These are phyloP conservation scores for Acanthosoma haemorrhoidale DNA, from an alignment of 2,888 invertebrate genomes.

Conservation along the genomic window DNA sequence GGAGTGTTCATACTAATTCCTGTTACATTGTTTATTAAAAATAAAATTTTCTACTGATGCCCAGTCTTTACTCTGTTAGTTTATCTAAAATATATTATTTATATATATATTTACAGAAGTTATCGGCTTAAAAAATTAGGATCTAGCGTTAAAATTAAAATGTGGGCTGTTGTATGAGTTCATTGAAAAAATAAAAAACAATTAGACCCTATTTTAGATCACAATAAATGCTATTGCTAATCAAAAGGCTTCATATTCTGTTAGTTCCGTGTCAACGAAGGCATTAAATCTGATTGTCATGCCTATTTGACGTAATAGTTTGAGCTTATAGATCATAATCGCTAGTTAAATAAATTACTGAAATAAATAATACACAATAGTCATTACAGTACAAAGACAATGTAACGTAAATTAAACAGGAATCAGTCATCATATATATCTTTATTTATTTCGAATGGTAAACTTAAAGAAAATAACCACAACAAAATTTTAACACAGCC, in stretches of 20 bases:
- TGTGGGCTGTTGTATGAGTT: slow-evolving; percentile 9
- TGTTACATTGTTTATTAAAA: slow-evolving; percentile 21
- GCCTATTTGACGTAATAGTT: background rate
- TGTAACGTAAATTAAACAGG: background rate
- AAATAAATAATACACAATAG: background rate
- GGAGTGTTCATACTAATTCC: slow-evolving; percentile 10
- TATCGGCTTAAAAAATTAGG: slow-evolving; percentile 11
- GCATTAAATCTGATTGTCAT: slow-evolving; percentile 10
- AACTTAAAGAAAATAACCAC: slow-evolving; percentile 2
- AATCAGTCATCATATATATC: slow-evolving; percentile 2
- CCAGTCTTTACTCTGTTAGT: slow-evolving; percentile 31
- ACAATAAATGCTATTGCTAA: slow-evolving; percentile 1
- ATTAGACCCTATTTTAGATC: background rate
- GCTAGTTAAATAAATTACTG: too few species aligned
- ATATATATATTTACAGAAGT: slow-evolving; percentile 16
- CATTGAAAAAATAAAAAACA: background rate
- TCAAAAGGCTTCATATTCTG: background rate
- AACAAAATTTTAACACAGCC: slow-evolving; percentile 27
- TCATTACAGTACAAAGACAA: background rate
- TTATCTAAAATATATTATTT: slow-evolving; percentile 20
- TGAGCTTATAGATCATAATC: background rate
- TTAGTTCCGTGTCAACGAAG: background rate
- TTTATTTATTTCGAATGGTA: background rate
- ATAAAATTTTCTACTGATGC: slow-evolving; percentile 25
- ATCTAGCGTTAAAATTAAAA: slow-evolving; percentile 9